Evolutionary conservation across 2,113 vertebrate genomes (phyloP).

Genomic region (Heloderma charlesbogerti): DNA sequence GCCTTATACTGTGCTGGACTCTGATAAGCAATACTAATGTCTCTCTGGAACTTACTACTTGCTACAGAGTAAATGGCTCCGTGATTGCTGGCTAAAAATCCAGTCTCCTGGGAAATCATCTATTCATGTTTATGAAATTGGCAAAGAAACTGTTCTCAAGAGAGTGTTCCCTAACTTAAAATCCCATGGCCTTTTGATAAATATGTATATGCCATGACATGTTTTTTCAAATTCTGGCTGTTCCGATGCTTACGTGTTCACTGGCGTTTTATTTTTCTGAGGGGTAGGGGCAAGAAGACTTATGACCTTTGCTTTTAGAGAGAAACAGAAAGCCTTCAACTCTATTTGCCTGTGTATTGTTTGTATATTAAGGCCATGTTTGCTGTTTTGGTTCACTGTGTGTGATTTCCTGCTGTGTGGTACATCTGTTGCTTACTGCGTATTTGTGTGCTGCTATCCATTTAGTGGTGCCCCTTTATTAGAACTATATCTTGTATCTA

Average conservation of each 20-base stretch:
- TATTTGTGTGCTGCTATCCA: not conserved
- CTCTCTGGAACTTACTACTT: not conserved
- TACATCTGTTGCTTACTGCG: not conserved
- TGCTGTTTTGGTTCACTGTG: not conserved
- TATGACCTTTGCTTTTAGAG: not conserved
- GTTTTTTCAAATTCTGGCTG: not conserved
- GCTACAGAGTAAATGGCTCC: not conserved
- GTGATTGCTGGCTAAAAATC: not conserved
- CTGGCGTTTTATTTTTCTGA: not conserved
- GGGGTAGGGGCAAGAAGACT: not conserved
- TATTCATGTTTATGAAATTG: not conserved
- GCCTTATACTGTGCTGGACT: not conserved
- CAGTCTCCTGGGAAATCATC: not conserved
- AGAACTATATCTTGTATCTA: not conserved
- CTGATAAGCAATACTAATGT: not conserved
- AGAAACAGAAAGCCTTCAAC: not conserved
- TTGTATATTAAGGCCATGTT: not conserved
- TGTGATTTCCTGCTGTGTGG: not conserved
- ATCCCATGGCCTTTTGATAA: not conserved
- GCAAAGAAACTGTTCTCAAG: not conserved
- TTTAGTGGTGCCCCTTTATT: not conserved
- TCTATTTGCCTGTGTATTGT: not conserved
- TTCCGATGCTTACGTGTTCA: not conserved
- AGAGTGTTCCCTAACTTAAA: not conserved
- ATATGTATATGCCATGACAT: not conserved